phyloP scores from a whole-genome alignment of 2,113 vertebrate species.

The Nerophis ophidion region DNA sequence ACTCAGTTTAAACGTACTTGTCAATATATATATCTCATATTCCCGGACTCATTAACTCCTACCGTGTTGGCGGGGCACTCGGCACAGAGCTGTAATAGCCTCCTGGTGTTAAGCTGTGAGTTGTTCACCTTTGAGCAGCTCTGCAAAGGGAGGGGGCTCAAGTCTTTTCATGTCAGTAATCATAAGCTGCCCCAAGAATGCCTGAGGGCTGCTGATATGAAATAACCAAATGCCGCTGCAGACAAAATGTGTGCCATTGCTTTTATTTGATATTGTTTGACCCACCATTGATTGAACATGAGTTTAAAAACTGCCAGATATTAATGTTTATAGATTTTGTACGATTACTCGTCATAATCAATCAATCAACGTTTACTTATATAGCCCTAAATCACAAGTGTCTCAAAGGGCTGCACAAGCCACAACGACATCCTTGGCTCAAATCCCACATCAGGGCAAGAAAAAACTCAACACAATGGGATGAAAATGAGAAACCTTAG shows the following conservation, averaged over 20 bases:
- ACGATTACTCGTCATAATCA: too few relatives aligned
- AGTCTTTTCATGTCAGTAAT: constrained; percentile 47
- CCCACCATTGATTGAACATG: too few relatives aligned
- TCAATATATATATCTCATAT: constrained; percentile 20
- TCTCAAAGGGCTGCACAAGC: too few relatives aligned
- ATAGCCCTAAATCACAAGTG: too few relatives aligned
- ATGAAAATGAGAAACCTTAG: too few relatives aligned
- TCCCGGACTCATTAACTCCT: constrained; percentile 38
- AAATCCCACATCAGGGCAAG: too few relatives aligned
- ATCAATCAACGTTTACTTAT: too few relatives aligned
- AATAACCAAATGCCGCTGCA: constrained; percentile 13
- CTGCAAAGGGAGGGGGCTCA: constrained; percentile 15
- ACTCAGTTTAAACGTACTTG: constrained; percentile 1
- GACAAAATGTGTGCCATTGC: background rate
- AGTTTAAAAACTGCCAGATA: too few relatives aligned
- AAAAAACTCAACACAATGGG: too few relatives aligned
- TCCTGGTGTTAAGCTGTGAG: constrained; percentile 43
- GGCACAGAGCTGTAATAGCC: constrained; percentile 39
- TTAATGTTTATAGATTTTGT: too few relatives aligned
- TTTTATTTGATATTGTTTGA: too few relatives aligned
- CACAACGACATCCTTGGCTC: too few relatives aligned
- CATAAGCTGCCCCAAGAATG: constrained; percentile 17
- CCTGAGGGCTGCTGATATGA: constrained; percentile 9
- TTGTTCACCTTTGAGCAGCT: constrained; percentile 41
- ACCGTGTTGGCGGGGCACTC: constrained; percentile 23